Evolutionary conservation across 1,140 invertebrate genomes (phyloP).

Genomic region (Gryon sp.): DNA sequence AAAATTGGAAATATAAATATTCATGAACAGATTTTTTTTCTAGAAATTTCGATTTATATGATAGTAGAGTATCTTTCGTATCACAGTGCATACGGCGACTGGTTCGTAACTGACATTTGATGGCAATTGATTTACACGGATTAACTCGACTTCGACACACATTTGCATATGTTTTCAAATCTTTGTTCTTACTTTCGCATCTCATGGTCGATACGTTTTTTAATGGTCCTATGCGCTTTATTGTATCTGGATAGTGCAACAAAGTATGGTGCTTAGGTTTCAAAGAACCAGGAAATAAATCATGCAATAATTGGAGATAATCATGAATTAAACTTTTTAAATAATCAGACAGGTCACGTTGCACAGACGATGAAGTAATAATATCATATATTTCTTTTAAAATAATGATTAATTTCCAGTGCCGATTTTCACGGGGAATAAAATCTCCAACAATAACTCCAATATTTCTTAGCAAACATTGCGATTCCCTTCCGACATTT

Average conservation of each 20-base stretch:
- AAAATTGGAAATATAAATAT: neutral
- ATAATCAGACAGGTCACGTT: constrained; percentile 4
- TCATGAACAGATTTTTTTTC: neutral
- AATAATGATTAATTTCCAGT: constrained; percentile 35
- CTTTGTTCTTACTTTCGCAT: constrained; percentile 20
- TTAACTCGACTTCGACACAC: constrained; percentile 1
- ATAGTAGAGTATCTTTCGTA: neutral
- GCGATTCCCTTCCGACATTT: constrained; percentile 51
- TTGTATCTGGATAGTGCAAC: constrained; percentile 8
- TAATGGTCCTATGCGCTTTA: constrained; percentile 7
- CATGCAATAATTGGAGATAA: neutral
- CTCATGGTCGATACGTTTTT: constrained; percentile 24
- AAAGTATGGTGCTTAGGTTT: constrained; percentile 11
- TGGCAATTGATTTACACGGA: constrained; percentile 13
- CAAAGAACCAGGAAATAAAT: constrained; percentile 6
- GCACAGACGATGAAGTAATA: constrained; percentile 9
- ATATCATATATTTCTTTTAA: constrained; percentile 47
- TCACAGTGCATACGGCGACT: neutral
- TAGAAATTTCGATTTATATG: neutral
- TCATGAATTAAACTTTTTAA: constrained; percentile 6
- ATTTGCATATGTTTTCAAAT: constrained; percentile 22
- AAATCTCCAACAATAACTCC: constrained; percentile 42
- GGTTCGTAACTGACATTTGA: constrained; percentile 9
- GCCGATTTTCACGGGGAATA: constrained; percentile 16
- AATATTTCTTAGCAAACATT: constrained; percentile 38